phyloP scores from a whole-genome alignment of 2,888 invertebrate genomes.

The Lycaena phlaeas region DNA sequence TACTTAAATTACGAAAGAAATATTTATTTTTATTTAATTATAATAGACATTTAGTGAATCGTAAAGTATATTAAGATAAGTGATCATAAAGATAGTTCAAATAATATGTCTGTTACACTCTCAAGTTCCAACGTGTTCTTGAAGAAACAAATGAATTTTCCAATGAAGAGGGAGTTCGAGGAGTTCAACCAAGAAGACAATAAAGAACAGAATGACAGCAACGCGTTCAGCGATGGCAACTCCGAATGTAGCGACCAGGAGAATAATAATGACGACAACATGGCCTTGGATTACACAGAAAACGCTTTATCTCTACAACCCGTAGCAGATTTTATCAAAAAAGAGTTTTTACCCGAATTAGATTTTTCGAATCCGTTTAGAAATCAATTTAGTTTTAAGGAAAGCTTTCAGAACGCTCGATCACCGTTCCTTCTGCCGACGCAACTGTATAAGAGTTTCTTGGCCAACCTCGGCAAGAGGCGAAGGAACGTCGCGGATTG shows the following conservation, averaged over 20 bases:
- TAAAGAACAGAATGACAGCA: slow-evolving; percentile 51
- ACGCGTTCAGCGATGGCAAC: slow-evolving; percentile 48
- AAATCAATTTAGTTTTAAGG: slow-evolving; percentile 52
- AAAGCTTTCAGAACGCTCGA: slow-evolving; percentile 45
- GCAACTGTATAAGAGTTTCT: slow-evolving; percentile 84
- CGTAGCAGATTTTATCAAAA: slow-evolving; percentile 64
- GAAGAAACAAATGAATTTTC: slow-evolving; percentile 54
- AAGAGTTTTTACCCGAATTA: slow-evolving; percentile 63
- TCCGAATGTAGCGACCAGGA: slow-evolving; percentile 61
- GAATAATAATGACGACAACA: slow-evolving; percentile 38
- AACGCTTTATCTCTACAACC: slow-evolving; percentile 53
- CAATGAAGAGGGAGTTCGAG: slow-evolving; percentile 62
- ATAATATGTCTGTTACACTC: slow-evolving; percentile 56
- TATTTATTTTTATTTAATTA: slow-evolving; percentile 61
- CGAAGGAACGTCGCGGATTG: slow-evolving; percentile 59
- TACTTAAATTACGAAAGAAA: slow-evolving; percentile 59
- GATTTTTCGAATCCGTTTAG: slow-evolving; percentile 58
- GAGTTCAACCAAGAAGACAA: slow-evolving; percentile 43
- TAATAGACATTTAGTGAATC: slow-evolving; percentile 40
- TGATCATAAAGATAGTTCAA: slow-evolving; percentile 32
- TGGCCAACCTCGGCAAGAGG: slow-evolving; percentile 75
- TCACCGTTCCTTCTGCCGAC: slow-evolving; percentile 79
- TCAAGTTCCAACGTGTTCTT: slow-evolving; percentile 51
- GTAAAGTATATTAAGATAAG: slow-evolving; percentile 32
- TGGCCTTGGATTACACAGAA: slow-evolving; percentile 55